phyloP scores from a whole-genome alignment of 2,113 vertebrate genomes.

The Thomomys bottae region DNA sequence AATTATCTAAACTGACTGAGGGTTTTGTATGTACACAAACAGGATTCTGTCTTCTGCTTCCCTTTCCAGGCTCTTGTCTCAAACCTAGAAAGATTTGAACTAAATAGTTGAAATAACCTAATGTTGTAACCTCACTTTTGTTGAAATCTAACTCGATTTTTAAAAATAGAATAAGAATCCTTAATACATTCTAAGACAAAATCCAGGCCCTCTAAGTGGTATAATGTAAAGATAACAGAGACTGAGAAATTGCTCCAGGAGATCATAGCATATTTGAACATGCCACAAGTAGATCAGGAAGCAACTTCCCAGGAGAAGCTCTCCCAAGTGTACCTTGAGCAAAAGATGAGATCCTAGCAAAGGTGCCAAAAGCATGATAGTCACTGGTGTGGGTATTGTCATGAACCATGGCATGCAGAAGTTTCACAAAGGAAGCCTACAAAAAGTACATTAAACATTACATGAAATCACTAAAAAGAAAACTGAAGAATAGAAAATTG shows the following conservation, averaged over 20 bases:
- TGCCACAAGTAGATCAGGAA: background rate
- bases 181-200: background rate
- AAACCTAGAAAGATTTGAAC: slow-evolving; percentile 1
- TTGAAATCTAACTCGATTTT: background rate
- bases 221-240: background rate
- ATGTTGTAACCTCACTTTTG: background rate
- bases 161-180: background rate
- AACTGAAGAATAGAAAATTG: slow-evolving; percentile 87
- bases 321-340: background rate
- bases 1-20: background rate
- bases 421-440: slow-evolving; percentile 89
- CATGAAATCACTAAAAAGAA: slow-evolving; percentile 89
- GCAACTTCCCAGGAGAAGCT: background rate
- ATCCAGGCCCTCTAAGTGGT: background rate
- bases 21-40: background rate
- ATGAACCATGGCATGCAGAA: slow-evolving; percentile 92
- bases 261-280: background rate
- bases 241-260: background rate
- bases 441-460: slow-evolving; percentile 90
- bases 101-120: slow-evolving; percentile 36
- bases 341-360: slow-evolving; percentile 57
- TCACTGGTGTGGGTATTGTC: slow-evolving; percentile 91
- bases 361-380: slow-evolving; percentile 77
- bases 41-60: background rate
- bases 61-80: slow-evolving; percentile 35